phyloP scores from a whole-genome alignment of 2,113 vertebrate species.

The Orientallactaga bullata region DNA sequence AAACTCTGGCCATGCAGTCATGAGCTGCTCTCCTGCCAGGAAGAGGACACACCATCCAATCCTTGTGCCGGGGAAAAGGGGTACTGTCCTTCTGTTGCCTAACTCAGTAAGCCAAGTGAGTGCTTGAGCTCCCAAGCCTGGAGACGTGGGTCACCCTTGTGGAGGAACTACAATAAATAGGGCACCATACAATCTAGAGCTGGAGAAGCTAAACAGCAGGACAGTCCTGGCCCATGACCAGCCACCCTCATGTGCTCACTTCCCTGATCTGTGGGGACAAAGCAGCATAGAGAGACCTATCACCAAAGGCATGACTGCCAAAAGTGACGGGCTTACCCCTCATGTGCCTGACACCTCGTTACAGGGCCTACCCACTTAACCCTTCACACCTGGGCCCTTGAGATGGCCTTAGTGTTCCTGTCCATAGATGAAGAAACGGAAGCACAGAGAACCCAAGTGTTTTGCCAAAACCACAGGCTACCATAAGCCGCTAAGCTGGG shows the following conservation, averaged over 20 bases:
- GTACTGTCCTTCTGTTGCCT: accelerated
- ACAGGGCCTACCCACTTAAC: accelerated
- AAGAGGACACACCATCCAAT: accelerated
- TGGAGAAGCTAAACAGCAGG: background rate
- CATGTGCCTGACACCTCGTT: too few relatives aligned
- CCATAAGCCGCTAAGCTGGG: background rate
- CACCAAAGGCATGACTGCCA: too few relatives aligned
- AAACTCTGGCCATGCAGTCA: background rate
- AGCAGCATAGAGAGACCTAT: background rate
- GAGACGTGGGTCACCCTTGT: background rate
- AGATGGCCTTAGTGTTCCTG: too few relatives aligned
- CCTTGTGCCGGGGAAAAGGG: background rate
- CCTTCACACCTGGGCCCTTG: accelerated
- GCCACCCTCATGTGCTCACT: accelerated
- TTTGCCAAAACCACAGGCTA: background rate
- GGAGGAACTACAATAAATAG: background rate
- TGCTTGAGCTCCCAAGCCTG: background rate
- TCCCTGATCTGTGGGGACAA: background rate
- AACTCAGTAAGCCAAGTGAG: accelerated
- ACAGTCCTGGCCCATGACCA: background rate
- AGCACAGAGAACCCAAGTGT: background rate
- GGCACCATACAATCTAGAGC: too few relatives aligned
- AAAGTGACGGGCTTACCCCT: background rate
- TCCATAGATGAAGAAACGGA: background rate
- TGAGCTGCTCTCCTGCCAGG: too few relatives aligned